Evolutionary conservation across 1,140 invertebrate species (phyloP).

Genomic region (Elysia chlorotica): DNA sequence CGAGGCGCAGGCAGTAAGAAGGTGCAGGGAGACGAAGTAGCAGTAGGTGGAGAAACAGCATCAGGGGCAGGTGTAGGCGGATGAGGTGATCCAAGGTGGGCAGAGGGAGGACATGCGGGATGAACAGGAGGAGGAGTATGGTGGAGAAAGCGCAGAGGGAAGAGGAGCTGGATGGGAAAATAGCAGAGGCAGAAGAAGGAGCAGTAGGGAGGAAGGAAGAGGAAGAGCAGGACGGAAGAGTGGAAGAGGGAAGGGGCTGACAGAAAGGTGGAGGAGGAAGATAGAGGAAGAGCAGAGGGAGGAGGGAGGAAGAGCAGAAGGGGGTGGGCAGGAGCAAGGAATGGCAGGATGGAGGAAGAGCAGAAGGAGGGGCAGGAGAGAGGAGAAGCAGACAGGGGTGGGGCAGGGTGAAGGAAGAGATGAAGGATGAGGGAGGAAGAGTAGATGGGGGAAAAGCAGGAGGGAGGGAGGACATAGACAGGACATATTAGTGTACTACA

Average conservation of each 20-base stretch:
- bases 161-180: background rate
- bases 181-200: too few species aligned
- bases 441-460: background rate
- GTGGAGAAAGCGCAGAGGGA: background rate
- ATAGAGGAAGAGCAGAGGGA: background rate
- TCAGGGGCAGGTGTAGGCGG: background rate
- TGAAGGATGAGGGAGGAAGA: background rate
- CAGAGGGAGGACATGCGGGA: background rate
- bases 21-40: background rate
- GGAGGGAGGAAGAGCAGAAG: slow-evolving; percentile 1
- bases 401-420: background rate
- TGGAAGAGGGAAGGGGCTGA: background rate
- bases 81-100: background rate
- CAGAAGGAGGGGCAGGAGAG: background rate
- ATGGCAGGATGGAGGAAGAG: background rate
- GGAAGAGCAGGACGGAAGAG: background rate
- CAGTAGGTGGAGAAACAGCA: too few species aligned
- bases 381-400: background rate
- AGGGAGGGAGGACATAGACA: background rate
- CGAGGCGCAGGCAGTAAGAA: too few species aligned
- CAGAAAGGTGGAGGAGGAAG: background rate
- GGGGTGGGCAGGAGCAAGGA: background rate
- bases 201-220: background rate
- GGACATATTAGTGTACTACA: too few species aligned
- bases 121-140: background rate